A percentile compares a stretch with the other conserved stretches of the same genome.
These are phyloP conservation scores for Podarcis raffonei DNA, from an alignment of 2,113 vertebrate genomes.

Conservation along the genomic window DNA sequence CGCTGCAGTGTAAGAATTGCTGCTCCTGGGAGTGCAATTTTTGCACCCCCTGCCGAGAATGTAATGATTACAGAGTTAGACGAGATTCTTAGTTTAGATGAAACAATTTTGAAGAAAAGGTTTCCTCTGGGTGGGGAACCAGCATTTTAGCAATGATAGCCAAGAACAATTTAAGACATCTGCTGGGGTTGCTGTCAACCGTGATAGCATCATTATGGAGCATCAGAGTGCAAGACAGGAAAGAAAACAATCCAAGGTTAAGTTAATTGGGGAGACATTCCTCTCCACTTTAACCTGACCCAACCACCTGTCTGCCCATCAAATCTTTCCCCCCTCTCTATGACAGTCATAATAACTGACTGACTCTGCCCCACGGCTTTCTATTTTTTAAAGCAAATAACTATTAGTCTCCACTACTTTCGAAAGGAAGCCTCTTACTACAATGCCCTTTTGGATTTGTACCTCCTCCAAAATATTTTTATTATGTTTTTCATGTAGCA, in stretches of 20 bases:
- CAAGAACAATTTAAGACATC: slow-evolving; percentile 25
- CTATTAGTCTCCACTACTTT: neutral
- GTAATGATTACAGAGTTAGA: slow-evolving; percentile 17
- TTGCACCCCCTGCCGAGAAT: neutral
- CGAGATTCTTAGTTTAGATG: slow-evolving; percentile 38
- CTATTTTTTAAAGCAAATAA: neutral
- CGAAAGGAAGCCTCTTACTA: neutral
- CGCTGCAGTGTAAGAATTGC: neutral
- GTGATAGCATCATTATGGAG: slow-evolving; percentile 8
- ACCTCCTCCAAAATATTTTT: neutral
- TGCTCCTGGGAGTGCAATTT: slow-evolving; percentile 6
- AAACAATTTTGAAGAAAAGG: slow-evolving; percentile 24
- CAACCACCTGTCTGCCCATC: neutral
- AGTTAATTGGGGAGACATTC: neutral
- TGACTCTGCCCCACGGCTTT: neutral
- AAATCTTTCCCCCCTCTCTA: neutral
- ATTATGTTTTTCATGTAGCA: no score
- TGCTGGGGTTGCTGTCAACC: slow-evolving; percentile 7
- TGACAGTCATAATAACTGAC: neutral
- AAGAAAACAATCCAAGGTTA: slow-evolving; percentile 18
- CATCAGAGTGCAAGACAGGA: neutral
- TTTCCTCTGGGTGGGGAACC: neutral
- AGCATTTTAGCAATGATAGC: neutral
- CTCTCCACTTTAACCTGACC: neutral
- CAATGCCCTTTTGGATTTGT: neutral